Evolutionary conservation across 2,113 vertebrate species (phyloP), one percentile per base, ranked within the genome.

Genomic region (Gadus chalcogrammus): DNA sequence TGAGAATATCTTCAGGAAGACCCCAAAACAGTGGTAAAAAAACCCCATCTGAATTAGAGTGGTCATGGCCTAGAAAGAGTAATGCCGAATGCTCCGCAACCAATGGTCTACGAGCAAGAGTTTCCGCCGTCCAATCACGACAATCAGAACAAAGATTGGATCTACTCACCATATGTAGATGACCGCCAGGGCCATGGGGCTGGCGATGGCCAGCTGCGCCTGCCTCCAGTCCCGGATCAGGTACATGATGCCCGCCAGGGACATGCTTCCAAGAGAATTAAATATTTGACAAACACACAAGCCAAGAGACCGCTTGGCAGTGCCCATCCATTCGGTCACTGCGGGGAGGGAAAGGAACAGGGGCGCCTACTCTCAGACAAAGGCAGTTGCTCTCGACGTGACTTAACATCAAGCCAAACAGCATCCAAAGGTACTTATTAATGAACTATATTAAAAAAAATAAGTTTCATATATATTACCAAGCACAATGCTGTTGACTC

Each of bases 161-260:
- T 5, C 31, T 48, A 58, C 16, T 13, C 55, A 58, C 15, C 15
- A 58, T n/a, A 58, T n/a, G n/a, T n/a, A 58, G 5, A 58, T n/a
- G 20, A 87, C 84, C 74, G 95, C 95, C 90, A 81, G 18, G 2
- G 85, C 80, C 0, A 88, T 0, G 0, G 89, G 89, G 0, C 58
- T 74, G 0, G 89, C 85, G 17, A 88, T 88, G 15, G 86, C 75
- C 0, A 93, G 69, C 11, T 96, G 84, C 61, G 94, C 74, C 11
- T 87, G 48, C 79, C 93, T 92, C 95, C 94, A 95, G 89, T 92
- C 89, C 8, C 70, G 90, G 67, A 95, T 53, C 0, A 75, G 79
- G 0, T 93, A 96, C 59, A 93, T 87, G 6, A 93, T 13, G 0
- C 91, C 92, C 0, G 93, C 88, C 0, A 95, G 77, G 0, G 77